Evolutionary conservation across 2,113 vertebrate genomes (phyloP).

Genomic region (Trogon melanurus): DNA sequence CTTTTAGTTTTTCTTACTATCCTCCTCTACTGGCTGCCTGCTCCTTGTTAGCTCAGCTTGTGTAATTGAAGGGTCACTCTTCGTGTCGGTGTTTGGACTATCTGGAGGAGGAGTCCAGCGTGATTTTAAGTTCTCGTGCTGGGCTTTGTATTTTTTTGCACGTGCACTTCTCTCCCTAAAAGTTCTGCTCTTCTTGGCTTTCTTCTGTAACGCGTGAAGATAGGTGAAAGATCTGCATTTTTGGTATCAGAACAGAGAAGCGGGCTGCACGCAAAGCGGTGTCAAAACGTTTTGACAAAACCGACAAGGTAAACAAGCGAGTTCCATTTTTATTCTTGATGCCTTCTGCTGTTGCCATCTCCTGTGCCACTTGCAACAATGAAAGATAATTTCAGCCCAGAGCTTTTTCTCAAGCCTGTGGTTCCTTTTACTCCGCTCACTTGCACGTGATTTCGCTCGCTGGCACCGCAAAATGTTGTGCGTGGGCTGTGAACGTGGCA

Average conservation of each 20-base stretch:
- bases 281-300: conserved; percentile 63
- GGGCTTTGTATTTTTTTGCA: background rate
- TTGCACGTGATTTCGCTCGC: conserved; percentile 12
- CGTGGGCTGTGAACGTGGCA: conserved; percentile 29
- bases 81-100: background rate
- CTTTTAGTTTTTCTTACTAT: conserved; percentile 10
- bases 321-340: conserved; percentile 55
- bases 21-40: background rate
- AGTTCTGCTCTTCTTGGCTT: conserved; percentile 1
- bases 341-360: conserved; percentile 45
- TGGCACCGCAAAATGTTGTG: background rate
- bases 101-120: background rate
- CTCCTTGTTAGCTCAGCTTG: conserved; percentile 19
- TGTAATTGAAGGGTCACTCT: background rate
- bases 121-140: background rate
- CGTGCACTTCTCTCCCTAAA: background rate
- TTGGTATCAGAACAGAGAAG: conserved; percentile 26
- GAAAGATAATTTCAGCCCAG: conserved; percentile 43
- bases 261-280: background rate
- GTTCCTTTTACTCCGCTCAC: conserved; percentile 24
- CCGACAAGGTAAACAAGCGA: conserved; percentile 45
- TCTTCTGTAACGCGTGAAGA: background rate
- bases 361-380: conserved; percentile 43
- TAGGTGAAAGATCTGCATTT: conserved; percentile 39
- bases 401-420: conserved; percentile 15